These are phyloP conservation scores for Arvicanthis niloticus DNA, from an alignment of 2,113 vertebrate species.

Conservation along the genomic window DNA sequence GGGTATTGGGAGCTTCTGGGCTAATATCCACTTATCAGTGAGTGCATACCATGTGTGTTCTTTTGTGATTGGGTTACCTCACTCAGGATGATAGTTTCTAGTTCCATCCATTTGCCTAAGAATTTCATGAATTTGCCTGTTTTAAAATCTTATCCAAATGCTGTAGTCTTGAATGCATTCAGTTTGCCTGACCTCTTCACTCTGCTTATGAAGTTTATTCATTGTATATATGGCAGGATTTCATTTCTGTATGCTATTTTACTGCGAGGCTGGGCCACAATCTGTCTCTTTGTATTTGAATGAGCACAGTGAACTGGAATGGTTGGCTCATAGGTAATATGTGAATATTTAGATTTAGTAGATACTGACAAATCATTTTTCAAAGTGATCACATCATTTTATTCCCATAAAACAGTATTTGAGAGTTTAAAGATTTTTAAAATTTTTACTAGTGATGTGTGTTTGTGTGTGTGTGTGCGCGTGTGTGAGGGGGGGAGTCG, in stretches of 20 bases:
- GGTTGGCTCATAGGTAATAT: neutral
- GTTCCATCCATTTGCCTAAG: no score
- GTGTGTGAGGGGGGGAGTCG: neutral
- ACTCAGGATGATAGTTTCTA: no score
- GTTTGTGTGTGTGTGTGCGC: neutral
- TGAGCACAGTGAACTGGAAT: neutral
- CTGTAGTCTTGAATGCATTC: neutral
- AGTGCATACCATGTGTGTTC: no score
- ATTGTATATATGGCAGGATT: neutral
- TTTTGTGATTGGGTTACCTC: no score
- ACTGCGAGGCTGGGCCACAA: neutral
- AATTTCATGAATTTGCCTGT: neutral
- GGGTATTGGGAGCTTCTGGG: no score
- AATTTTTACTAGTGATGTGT: neutral
- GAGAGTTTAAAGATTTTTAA: neutral
- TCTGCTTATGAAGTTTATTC: neutral
- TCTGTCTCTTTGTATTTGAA: neutral
- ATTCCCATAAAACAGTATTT: neutral
- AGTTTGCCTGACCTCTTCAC: conserved; percentile 35
- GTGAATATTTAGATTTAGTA: conserved; percentile 35
- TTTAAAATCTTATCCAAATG: conserved; percentile 38
- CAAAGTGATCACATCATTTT: neutral
- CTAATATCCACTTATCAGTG: no score
- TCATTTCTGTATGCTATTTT: conserved; percentile 20
- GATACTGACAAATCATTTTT: neutral